Base-by-base conservation (phyloP, 1,140 invertebrate genomes). In the Paralvinella palmiformis region DNA sequence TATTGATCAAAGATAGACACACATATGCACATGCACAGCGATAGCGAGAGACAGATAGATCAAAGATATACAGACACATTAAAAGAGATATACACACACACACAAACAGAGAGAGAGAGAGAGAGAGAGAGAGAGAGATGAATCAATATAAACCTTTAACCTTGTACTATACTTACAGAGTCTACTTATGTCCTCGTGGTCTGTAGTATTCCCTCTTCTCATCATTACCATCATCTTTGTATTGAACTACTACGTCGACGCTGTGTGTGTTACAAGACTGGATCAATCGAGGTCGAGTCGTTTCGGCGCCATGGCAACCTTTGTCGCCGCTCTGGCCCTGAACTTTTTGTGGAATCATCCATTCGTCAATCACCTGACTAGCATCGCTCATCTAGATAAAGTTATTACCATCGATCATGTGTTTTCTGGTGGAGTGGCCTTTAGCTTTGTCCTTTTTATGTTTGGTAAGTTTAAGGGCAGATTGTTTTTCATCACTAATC, bases 231-330 rank as follows among this genome's bases (percentile, higher is more conserved):
- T 80, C 64, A 75, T 84, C 5, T 73, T 83, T 53, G 68, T 84
- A n/a, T 57, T 83, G 27, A 83, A 84, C 74, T 84, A 81, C 69
- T 84, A 84, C 65, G 76, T 82, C 4, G 82, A 84, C 60, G 71
- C 74, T 24, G 74, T 82, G 0, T 75, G 75, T 37, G 69, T 64
- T 27, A 76, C 71, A 31, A 75, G 75, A 59, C 69, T 80, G 6
- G 75, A 82, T 48, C 62, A 70, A 29, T 57, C 68, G 15, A 71
- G 52, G 24, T 70, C 73, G 27, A 71, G 73, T 7, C 66, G 73
- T 35, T 72, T 71, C 52, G 73, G 77, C 15, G 59, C 77, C 3
- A 70, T 73, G 35, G 71, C 74, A 32, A 76, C 80, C 37, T 75
- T 77, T 66, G 57, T 71, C 17, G 68, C 66, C 61, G 77, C 75